Conservation (phyloP, 2,113 vertebrate species). For the Chaenocephalus aceratus region DNA sequence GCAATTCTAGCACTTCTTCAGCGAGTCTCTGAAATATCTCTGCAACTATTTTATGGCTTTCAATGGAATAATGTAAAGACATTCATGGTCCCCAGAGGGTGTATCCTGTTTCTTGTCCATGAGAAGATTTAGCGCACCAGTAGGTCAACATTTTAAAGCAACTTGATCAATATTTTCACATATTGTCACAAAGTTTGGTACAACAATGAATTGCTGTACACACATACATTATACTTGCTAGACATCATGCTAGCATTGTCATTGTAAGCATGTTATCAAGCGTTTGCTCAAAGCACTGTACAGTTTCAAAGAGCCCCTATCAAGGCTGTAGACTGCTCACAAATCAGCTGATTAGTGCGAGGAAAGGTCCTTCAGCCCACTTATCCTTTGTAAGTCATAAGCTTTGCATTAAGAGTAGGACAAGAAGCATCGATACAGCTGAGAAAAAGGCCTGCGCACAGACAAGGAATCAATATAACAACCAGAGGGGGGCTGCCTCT, state of each 20-base stretch:
- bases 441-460: conserved; percentile 31
- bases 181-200: no score
- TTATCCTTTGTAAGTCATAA: conserved; percentile 35
- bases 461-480: conserved; percentile 58
- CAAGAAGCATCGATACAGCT: conserved; percentile 25
- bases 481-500: conserved; percentile 29
- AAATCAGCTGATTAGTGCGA: conserved; percentile 10
- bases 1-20: not conserved
- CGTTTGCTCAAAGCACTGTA: not conserved
- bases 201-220: no score
- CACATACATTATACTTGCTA: not conserved
- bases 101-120: not conserved
- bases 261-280: not conserved
- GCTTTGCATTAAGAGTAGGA: conserved; percentile 22
- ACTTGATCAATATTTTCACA: no score
- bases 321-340: not conserved
- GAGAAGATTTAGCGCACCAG: not conserved
- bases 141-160: not conserved
- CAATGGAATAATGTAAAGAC: not conserved
- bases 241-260: not conserved
- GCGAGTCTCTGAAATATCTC: not conserved
- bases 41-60: not conserved
- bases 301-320: not conserved
- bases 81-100: not conserved
- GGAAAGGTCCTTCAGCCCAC: conserved; percentile 4